Evolutionary conservation across 2,113 vertebrate genomes (phyloP), one percentile per base, ranked within the genome.

Genomic region (Benitochromis conjunctus): DNA sequence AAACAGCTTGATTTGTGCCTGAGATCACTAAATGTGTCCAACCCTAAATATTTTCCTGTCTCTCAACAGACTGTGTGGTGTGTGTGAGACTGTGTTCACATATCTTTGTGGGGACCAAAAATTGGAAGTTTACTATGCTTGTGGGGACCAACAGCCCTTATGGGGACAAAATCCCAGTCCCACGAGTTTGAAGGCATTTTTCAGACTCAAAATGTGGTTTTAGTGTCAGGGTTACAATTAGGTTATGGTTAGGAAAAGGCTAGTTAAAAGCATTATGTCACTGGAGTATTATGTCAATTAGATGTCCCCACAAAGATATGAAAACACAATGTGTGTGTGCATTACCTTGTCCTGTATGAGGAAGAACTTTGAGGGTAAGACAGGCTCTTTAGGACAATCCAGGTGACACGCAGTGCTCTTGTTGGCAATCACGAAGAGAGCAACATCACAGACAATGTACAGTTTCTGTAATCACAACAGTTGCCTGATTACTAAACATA

Each of bases 391-490:
- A 0, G 98, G 98, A 36, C 97, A 97, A 46, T 99, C 99, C 94
- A 98, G 96, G 94, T 98, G 98, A 95, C 98, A 99, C 48, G 98
- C 96, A 84, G 99, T 98, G 96, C 98, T 99, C 96, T 99, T 99
- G 94, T 98, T 99, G 89, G 98, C 98, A 89, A 99, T 99, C 81
- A 99, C 98, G 80, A 98, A 99, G 5, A 99, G 96, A 26, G 98
- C 99, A 74, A 99, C 97, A 71, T 99, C 99, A 92, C 98, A 99
- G n/a, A 99, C 98, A 19, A 98, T 97, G 71, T 99, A 99, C 84
- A 99, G 96, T 96, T 99, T 99, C 99, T 99, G 95, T 36, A 88
- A 79, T 2, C 53, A 81, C 21, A 62, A n/a, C 41, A 74, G 41
- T 11, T 48, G 24, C 14, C 13, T 21, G 24, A 74, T 1, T 74